Base-by-base conservation (phyloP, 1,140 invertebrate genomes). In the Daktulosphaira vitifoliae region DNA sequence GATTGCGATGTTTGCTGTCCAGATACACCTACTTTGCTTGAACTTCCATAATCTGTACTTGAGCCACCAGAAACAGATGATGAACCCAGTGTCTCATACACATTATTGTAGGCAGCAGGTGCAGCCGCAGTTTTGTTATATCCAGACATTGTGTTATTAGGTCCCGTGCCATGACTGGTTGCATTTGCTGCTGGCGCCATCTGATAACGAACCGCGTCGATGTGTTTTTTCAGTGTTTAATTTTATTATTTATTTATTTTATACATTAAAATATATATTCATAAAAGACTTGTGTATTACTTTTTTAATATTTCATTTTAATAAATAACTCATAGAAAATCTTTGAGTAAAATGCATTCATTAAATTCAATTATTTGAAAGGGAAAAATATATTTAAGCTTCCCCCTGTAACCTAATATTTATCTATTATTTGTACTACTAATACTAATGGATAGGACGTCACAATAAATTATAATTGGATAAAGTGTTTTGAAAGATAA, bases 121-220 rank as follows among this genome's bases (percentile, higher is more conserved):
- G 56, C 56, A 11, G 56, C 25, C 20, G 56, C 42, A 44, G 56
- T 62, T 42, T 62, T 62, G 22, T n/a, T 62, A 25, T 62, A 62
- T 15, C 56, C 56, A 1, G 56, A 62, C 56, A 62, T 62, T 2
- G 42, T 48, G 16, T 62, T 62, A 13, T 38, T 62, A 48, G 56
- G 39, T 33, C 56, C 56, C 9, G 56, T 62, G 25, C 54, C 38
- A 18, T 62, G 56, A 48, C 42, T 62, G 42, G 39, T 62, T 20
- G 56, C 56, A 62, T 11, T 62, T 29, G 42, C 56, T 48, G 56
- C 56, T 33, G 56, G 56, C 56, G 56, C 56, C 56, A 62, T 62
- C 56, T 62, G 56, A 62, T 62, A 62, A 62, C 56, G 56, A 62
- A 62, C 56, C 56, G 56, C 56, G 56, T 62, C 42, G 42, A 16